Evolutionary conservation across 92 coral and sea anemone genomes (phyloP), one percentile per base, ranked within the genome.

Genomic region (Pocillopora grandis): DNA sequence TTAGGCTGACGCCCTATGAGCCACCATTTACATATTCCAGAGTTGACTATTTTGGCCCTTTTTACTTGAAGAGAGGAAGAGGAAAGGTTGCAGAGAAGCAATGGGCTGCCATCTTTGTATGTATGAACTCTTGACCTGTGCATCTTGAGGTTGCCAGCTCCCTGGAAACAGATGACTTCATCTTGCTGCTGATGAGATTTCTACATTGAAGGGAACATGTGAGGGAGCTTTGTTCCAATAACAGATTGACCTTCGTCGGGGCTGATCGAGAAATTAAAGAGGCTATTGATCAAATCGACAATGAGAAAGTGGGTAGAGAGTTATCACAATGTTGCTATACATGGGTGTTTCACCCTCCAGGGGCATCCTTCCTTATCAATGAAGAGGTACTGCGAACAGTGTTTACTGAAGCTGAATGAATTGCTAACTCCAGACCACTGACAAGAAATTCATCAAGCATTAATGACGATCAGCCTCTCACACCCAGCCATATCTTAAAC

Each of bases 281-380:
- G 12, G 72, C 91, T 18, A 72, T 87, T n/a, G 42, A 82, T 20
- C 67, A 58, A 56, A 42, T 83, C 52, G 82, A 88, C 23, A 48
- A 77, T 16, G 67, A 17, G 8, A 85, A 76, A 55, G 58, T 85
- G 17, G 60, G 21, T 18, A 60, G 71, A 21, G 90, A 89, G 77
- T n/a, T 69, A 33, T 12, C 66, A 12, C 71, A 78, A 65, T 21
- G 86, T 4, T 69, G 85, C 3, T 85, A 83, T 66, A 79, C 85
- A 17, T 89, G 92, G 84, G 89, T 89, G 19, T 85, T 85, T 62
- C 89, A 85, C 64, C 89, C 87, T 18, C 92, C 92, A 10, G 91
- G 91, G 14, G 91, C 91, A 3, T 27, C 31, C 31, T 27, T 27
- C 27, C 18, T 66, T 10, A 76, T 86, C 33, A 86, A 86, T 76